Conservation (phyloP, 2,797 vertebrate species). For the Limosa lapponica region DNA sequence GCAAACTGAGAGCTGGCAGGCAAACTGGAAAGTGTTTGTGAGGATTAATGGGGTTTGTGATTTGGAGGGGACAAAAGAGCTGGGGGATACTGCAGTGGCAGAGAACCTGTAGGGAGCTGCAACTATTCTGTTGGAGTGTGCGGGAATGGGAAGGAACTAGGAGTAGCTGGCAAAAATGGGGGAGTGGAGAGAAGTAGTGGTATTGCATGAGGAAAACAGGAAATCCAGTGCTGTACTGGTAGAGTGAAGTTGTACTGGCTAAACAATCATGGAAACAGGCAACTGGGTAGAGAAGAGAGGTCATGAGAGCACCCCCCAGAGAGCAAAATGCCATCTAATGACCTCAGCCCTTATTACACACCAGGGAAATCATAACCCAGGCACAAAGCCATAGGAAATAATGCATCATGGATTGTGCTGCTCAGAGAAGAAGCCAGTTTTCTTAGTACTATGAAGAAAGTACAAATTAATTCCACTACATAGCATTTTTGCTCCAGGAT, state of each 20-base stretch:
- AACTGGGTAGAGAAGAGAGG: neutral
- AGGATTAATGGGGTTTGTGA: neutral
- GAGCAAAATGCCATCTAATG: conserved; percentile 39
- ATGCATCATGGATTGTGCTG: neutral
- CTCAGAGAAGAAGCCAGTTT: neutral
- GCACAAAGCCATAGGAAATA: conserved; percentile 34
- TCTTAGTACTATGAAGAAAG: neutral
- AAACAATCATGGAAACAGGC: neutral
- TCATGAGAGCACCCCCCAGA: neutral
- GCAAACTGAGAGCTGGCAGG: neutral
- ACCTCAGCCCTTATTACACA: conserved; percentile 12
- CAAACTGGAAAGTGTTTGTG: neutral
- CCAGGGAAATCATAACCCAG: conserved; percentile 1
- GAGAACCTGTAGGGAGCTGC: neutral
- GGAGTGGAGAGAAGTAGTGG: neutral
- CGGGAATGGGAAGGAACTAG: neutral
- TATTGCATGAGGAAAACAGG: accelerated
- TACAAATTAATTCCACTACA: neutral
- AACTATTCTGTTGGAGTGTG: neutral
- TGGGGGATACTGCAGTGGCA: neutral
- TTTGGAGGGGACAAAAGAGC: neutral
- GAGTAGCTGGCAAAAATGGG: neutral
- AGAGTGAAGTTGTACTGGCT: neutral
- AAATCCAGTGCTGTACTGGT: neutral
- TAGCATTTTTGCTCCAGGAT: neutral